Evolutionary conservation across 2,888 invertebrate species (phyloP), one percentile per base, ranked within the genome.

Genomic region (Epinotia brunnichana): DNA sequence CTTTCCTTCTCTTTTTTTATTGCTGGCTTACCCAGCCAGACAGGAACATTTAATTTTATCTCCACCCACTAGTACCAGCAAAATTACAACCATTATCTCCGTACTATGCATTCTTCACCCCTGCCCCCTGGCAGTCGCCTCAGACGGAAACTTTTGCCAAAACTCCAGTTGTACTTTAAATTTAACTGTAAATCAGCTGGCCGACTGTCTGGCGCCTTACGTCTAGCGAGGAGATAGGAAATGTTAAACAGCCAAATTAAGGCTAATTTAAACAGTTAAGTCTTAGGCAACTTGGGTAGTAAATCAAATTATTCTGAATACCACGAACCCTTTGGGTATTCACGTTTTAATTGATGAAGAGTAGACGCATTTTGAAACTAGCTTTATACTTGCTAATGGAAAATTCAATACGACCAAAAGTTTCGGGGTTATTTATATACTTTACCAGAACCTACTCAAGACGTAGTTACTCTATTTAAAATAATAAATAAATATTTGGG

Each of bases 111-210:
- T 35, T n/a, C 24, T 10, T 41, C 15, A 3, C 29, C 15, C n/a
- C 9, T 15, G 7, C 15, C 3, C 51, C 9, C 57, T 17, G 21
- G 24, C 54, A 39, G 13, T 24, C 4, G 64, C 15, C 15, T 9
- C 19, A 9, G 54, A 24, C 35, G 21, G 0, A 53, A 62, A 41
- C 39, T 44, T 24, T n/a, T 57, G 63, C 39, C 64, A 64, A 70
- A 56, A 62, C 56, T 29, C 57, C 41, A 17, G 56, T 57, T 60
- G 60, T 56, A 66, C 64, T 67, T 35, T 35, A 53, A 21, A 60
- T 59, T 41, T 48, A 19, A 17, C 56, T 13, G 53, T 70, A 60
- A 71, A 67, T 60, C 71, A 71, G 54, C 41, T 39, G 59, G 19
- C 17, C 35, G 54, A 15, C 35, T 0, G 56, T 19, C 44, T 24